These are phyloP conservation scores for Patella ulyssiponensis DNA, from an alignment of 2,888 invertebrate species.

Conservation along the genomic window DNA sequence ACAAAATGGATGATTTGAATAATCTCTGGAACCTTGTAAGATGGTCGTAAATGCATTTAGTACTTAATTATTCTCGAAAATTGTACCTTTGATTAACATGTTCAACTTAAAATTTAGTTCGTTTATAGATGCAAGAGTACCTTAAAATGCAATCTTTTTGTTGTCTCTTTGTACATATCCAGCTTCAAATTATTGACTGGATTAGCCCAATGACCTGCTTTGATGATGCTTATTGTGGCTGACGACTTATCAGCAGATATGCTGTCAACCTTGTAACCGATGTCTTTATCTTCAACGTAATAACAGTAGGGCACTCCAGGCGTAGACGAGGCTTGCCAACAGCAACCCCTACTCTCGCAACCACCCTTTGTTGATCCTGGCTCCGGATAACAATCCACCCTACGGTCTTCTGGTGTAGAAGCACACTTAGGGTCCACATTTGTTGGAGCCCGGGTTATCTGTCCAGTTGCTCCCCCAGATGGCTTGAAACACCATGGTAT, in stretches of 20 bases:
- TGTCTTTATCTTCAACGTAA: background rate
- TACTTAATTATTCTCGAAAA: too few species aligned
- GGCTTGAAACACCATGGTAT: slow-evolving; percentile 22
- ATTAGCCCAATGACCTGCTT: slow-evolving; percentile 16
- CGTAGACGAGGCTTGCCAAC: slow-evolving; percentile 15
- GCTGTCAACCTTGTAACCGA: slow-evolving; percentile 12
- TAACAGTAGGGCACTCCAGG: slow-evolving; percentile 22
- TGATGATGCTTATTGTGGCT: background rate
- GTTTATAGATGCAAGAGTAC: background rate
- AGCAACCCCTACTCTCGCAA: slow-evolving; percentile 16
- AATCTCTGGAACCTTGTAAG: too few species aligned
- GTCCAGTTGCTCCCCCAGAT: background rate
- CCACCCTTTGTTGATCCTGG: slow-evolving; percentile 1
- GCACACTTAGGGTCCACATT: background rate
- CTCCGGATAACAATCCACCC: slow-evolving; percentile 21
- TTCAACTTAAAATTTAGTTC: too few species aligned
- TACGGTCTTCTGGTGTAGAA: background rate
- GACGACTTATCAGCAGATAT: background rate
- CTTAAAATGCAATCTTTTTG: slow-evolving; percentile 14
- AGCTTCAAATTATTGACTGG: slow-evolving; percentile 8
- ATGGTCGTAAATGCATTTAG: too few species aligned
- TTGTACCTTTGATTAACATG: too few species aligned
- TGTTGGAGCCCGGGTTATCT: background rate
- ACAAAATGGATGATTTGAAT: too few species aligned
- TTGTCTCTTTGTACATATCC: background rate